Evolutionary conservation across 2,888 invertebrate species (phyloP), one percentile per base, ranked within the genome.

Genomic region (Phanerotoma sp.): DNA sequence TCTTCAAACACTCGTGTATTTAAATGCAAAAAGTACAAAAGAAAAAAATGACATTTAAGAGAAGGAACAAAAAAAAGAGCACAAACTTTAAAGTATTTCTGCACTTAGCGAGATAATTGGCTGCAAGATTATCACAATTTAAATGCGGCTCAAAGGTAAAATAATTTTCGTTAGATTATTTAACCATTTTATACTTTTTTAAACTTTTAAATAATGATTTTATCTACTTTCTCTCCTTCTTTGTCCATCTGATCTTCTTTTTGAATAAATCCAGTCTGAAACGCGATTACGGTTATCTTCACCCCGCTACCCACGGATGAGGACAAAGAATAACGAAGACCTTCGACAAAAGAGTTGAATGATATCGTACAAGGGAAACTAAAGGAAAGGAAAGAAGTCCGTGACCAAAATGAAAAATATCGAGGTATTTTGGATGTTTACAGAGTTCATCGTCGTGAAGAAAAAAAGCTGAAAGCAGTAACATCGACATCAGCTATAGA

Each of bases 191-290:
- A 15, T 13, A n/a, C 13, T n/a, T 9, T 35, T 35, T 35, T 13
- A 15, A 15, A 6, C 35, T 35, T 35, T 35, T 4, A 35, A 35
- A 35, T 15, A 35, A 35, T 25, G 25, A 25, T 25, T 25, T 25
- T 46, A 46, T 48, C 11, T 25, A 11, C 18, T 18, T 20, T 30
- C 15, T 21, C 11, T 18, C 22, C 20, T 38, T 18, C 16, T 38
- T 45, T 28, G 13, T 32, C n/a, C 28, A 28, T 16, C 3, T 16
- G 22, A 47, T 22, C 21, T 35, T 32, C 20, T 35, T 21, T 16
- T 25, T 48, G 38, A 48, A 48, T 48, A 48, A 48, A 48, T 48
- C 48, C 48, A 48, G 48, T 48, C 38, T 48, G 38, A 48, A 48
- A 48, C 38, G 48, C 37, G 48, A 48, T 48, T 48, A 48, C 38